Conservation (phyloP, 64 coral and sea anemone genomes). For the Dendronephthya gigantea region DNA sequence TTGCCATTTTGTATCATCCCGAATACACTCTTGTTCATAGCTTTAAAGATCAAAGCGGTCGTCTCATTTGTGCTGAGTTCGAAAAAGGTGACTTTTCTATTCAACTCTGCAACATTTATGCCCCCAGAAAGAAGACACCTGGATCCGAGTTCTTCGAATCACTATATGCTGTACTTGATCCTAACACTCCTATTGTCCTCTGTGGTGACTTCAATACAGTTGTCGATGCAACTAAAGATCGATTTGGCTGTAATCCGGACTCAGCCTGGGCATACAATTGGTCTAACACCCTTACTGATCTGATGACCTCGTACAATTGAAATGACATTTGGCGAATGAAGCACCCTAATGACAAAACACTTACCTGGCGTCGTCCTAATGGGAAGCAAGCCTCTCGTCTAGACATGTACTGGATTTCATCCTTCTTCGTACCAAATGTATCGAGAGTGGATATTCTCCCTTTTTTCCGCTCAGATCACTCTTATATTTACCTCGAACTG, state of each 20-base stretch:
- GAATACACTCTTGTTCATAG: too few species aligned
- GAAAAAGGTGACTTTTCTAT: too few species aligned
- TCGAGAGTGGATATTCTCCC: neutral
- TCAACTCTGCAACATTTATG: too few species aligned
- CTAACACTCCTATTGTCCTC: slow-evolving; percentile 18
- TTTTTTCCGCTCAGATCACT: neutral
- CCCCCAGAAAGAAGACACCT: too few species aligned
- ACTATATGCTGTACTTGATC: neutral
- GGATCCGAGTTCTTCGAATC: too few species aligned
- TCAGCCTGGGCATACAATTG: neutral
- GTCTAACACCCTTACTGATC: neutral
- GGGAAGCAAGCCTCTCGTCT: neutral
- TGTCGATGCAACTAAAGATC: neutral
- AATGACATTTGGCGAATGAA: neutral
- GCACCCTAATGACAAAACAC: neutral
- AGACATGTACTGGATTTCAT: neutral
- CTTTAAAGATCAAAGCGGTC: too few species aligned
- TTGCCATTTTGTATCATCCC: too few species aligned
- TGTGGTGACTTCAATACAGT: slow-evolving; percentile 42
- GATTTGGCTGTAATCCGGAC: neutral
- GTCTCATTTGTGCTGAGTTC: too few species aligned
- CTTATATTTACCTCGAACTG: neutral
- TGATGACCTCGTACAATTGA: neutral
- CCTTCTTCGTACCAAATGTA: neutral
- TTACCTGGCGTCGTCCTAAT: neutral